Evolutionary conservation across 2,797 vertebrate species (phyloP).

Genomic region (Adelosebastes latens): DNA sequence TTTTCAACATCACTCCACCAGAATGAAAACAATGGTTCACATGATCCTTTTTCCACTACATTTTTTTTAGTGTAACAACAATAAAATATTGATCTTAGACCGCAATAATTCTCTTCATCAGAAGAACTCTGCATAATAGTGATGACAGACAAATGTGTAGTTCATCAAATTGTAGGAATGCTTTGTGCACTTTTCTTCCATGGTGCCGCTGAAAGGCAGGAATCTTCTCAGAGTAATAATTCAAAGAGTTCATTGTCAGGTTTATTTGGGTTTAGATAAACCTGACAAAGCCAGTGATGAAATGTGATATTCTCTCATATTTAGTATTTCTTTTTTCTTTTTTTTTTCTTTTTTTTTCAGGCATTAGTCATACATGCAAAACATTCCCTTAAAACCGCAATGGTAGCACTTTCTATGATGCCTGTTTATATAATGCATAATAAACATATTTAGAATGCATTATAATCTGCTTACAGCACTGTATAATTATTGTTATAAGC

Average conservation of each 20-base stretch:
- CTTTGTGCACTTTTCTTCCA: neutral
- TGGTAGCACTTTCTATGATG: too few relatives aligned
- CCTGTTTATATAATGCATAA: too few relatives aligned
- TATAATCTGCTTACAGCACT: too few relatives aligned
- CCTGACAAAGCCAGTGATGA: neutral
- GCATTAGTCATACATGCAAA: too few relatives aligned
- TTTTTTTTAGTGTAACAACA: neutral
- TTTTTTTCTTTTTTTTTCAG: neutral
- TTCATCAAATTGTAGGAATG: neutral
- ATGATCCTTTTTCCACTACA: neutral
- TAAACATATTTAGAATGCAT: too few relatives aligned
- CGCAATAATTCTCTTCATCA: neutral
- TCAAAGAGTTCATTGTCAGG: constrained; percentile 3
- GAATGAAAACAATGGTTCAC: neutral
- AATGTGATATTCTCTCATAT: neutral
- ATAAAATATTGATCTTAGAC: neutral
- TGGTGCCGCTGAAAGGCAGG: constrained; percentile 5
- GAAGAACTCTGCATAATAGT: neutral
- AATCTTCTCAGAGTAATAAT: constrained; percentile 12
- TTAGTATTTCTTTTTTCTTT: neutral
- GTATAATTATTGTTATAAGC: too few relatives aligned
- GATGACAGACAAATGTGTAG: neutral
- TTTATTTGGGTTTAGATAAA: neutral
- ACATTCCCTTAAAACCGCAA: too few relatives aligned
- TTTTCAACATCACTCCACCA: neutral